A percentile compares a stretch with the other conserved stretches of the same genome.
Conservation (phyloP, 1,140 invertebrate species). For the Brachystomella parvula region DNA sequence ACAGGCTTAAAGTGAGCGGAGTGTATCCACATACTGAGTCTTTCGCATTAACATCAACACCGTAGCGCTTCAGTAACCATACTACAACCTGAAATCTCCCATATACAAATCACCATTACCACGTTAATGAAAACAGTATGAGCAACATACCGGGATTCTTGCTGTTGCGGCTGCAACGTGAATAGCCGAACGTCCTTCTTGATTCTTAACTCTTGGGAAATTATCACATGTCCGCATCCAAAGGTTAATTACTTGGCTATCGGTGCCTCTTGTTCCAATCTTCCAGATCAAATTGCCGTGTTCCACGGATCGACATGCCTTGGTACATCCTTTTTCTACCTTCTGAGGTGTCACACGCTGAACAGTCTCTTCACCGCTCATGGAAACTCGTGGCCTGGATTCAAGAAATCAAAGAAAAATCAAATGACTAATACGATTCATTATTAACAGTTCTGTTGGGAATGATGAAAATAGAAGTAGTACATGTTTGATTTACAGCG, state of each 20-base stretch:
- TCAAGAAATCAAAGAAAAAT: too few species aligned
- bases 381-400: too few species aligned
- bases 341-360: too few species aligned
- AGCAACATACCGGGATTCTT: conserved; percentile 39
- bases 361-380: too few species aligned
- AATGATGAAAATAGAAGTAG: too few species aligned
- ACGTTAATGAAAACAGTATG: neutral
- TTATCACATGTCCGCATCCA: conserved; percentile 52
- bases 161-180: conserved; percentile 63
- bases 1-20: neutral
- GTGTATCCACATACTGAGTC: neutral
- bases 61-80: neutral
- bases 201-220: conserved; percentile 47
- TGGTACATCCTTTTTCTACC: too few species aligned
- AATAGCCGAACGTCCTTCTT: conserved; percentile 54
- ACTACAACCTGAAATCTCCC: neutral
- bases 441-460: too few species aligned
- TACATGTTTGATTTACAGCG: too few species aligned
- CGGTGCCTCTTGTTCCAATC: conserved; percentile 53
- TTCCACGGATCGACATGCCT: conserved; percentile 51
- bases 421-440: too few species aligned
- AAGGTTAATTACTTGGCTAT: conserved; percentile 50
- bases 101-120: neutral
- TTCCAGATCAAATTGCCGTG: conserved; percentile 51
- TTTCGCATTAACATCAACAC: neutral